Percentiles rank a stretch among this genome's conserved stretches.
phyloP scores from a whole-genome alignment of 2,797 vertebrate genomes.

The Sorex maritimensis region DNA sequence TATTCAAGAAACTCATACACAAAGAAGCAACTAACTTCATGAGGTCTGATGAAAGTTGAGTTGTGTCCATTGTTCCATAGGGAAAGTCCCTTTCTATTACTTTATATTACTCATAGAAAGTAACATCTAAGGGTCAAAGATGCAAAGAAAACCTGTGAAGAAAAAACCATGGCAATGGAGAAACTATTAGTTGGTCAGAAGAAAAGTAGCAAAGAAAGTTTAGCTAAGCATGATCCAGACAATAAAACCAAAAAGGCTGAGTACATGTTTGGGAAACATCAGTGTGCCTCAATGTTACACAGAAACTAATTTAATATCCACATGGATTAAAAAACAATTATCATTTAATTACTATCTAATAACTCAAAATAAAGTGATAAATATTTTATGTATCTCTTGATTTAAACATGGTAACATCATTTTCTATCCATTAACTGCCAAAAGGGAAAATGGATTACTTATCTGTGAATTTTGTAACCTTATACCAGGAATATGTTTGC shows the following conservation, averaged over 20 bases:
- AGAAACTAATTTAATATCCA: conserved; percentile 54
- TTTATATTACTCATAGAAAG: background rate
- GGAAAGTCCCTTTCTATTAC: background rate
- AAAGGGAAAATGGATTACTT: conserved; percentile 13
- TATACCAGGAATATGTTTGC: background rate
- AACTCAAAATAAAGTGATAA: background rate
- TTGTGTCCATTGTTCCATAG: background rate
- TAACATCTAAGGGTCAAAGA: conserved; percentile 12
- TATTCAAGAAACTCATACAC: background rate
- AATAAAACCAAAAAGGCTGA: conserved; percentile 6
- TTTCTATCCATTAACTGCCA: background rate
- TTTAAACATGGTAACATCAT: conserved; percentile 2
- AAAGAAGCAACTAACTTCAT: background rate
- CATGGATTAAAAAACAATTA: background rate
- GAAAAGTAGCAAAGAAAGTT: conserved; percentile 21
- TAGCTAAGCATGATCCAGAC: background rate
- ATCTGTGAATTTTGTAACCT: background rate
- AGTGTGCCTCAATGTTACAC: background rate
- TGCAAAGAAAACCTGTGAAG: background rate
- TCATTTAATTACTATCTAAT: too few species aligned
- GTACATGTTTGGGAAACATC: background rate
- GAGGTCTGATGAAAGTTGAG: background rate
- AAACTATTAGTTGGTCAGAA: background rate
- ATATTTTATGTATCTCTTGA: conserved; percentile 13
- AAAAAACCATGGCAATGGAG: background rate